These are phyloP conservation scores for Acropora yongei DNA, from an alignment of 64 coral and sea anemone species.

Conservation along the genomic window DNA sequence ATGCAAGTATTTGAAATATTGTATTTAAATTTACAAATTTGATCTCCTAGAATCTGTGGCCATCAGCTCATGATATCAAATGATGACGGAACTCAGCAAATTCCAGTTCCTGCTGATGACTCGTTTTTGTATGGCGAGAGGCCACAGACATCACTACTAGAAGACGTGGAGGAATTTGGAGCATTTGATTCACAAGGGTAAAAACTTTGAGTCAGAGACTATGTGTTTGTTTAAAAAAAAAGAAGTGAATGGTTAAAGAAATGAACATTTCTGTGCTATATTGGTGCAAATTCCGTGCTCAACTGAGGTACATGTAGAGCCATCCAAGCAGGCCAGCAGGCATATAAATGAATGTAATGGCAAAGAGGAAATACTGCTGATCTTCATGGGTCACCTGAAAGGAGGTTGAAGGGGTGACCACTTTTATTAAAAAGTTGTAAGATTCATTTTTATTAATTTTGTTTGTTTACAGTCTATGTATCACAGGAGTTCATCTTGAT, in stretches of 20 bases:
- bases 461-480: background rate
- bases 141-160: slow-evolving; percentile 88
- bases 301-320: too few species aligned
- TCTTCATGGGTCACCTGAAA: too few species aligned
- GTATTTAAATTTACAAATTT: background rate
- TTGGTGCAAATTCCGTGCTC: too few species aligned
- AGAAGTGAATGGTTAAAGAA: too few species aligned
- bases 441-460: background rate
- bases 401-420: too few species aligned
- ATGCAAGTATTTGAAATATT: too few species aligned
- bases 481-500: slow-evolving; percentile 49
- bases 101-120: slow-evolving; percentile 82
- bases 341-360: too few species aligned
- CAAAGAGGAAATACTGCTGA: too few species aligned
- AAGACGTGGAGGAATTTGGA: slow-evolving; percentile 93
- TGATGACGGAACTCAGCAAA: slow-evolving; percentile 89
- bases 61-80: slow-evolving; percentile 69
- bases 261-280: too few species aligned
- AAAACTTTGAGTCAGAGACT: background rate
- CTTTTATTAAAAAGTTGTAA: background rate
- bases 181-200: slow-evolving; percentile 90
- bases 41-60: slow-evolving; percentile 78
- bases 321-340: too few species aligned
- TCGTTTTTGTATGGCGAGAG: slow-evolving; percentile 79
- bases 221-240: too few species aligned